Evolutionary conservation across 2,797 vertebrate species (phyloP).

Genomic region (Ispidina picta): DNA sequence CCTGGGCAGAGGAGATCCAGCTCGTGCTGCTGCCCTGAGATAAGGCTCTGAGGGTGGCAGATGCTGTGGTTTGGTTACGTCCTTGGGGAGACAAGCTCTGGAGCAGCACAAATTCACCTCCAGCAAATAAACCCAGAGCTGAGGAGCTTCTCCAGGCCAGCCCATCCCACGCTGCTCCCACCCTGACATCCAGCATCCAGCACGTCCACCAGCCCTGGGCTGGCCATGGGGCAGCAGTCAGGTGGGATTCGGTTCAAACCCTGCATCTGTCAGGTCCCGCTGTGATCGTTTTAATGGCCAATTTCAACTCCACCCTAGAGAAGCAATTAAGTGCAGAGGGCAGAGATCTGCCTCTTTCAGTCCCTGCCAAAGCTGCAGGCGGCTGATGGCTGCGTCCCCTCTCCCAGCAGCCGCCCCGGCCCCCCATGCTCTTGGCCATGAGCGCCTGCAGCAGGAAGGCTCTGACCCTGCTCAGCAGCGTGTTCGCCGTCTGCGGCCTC

Average conservation of each 20-base stretch:
- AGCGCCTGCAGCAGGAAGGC: conserved; percentile 92
- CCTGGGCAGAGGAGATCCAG: accelerated
- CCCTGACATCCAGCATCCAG: accelerated
- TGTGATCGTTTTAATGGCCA: background rate
- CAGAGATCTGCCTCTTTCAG: background rate
- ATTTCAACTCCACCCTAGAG: background rate
- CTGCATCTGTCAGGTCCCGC: background rate
- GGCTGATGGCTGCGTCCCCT: accelerated
- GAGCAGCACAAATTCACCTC: background rate
- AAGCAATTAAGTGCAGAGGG: background rate
- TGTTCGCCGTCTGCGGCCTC: conserved; percentile 91
- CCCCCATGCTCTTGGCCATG: conserved; percentile 83
- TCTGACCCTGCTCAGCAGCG: conserved; percentile 94
- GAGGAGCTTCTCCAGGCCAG: background rate
- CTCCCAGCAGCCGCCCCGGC: conserved; percentile 48
- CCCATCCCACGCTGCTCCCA: accelerated
- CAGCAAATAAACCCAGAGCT: background rate
- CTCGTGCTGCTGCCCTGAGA: background rate
- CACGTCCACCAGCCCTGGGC: accelerated
- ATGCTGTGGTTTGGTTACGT: accelerated
- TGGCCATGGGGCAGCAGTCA: accelerated
- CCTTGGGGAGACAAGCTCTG: accelerated
- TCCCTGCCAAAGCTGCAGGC: accelerated
- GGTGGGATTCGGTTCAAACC: background rate
- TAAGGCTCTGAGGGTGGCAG: background rate